Percentiles rank a stretch among this genome's conserved stretches.
Conservation (phyloP, 2,113 vertebrate species). For the Phainopepla nitens region DNA sequence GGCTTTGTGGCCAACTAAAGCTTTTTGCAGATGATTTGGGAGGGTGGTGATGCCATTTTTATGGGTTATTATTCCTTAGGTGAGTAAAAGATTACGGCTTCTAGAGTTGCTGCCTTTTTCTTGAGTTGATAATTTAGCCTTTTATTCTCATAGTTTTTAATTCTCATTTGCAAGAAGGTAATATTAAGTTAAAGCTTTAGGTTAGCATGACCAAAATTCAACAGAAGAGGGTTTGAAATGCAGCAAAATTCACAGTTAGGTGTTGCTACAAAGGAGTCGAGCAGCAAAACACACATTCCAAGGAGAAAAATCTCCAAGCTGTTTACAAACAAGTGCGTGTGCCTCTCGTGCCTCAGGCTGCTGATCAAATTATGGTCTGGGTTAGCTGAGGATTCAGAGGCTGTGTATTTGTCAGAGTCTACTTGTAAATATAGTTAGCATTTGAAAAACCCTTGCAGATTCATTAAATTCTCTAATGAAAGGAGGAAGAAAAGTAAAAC, state of each 20-base stretch:
- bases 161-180: background rate
- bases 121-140: background rate
- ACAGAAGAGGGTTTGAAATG: background rate
- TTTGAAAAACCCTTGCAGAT: background rate
- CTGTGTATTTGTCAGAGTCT: background rate
- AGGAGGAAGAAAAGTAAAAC: background rate
- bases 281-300: background rate
- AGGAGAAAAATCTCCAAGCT: background rate
- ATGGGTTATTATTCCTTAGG: background rate
- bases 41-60: background rate
- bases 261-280: background rate
- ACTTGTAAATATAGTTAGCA: background rate
- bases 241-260: background rate
- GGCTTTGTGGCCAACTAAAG: background rate
- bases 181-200: background rate
- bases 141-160: background rate
- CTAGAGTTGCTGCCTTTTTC: background rate
- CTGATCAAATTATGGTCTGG: background rate
- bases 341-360: background rate
- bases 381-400: background rate
- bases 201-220: background rate
- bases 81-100: background rate
- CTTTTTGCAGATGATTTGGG: background rate
- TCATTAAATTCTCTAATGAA: background rate
- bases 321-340: background rate